Conservation (phyloP, 2,797 vertebrate genomes). For the Sardinella longiceps region DNA sequence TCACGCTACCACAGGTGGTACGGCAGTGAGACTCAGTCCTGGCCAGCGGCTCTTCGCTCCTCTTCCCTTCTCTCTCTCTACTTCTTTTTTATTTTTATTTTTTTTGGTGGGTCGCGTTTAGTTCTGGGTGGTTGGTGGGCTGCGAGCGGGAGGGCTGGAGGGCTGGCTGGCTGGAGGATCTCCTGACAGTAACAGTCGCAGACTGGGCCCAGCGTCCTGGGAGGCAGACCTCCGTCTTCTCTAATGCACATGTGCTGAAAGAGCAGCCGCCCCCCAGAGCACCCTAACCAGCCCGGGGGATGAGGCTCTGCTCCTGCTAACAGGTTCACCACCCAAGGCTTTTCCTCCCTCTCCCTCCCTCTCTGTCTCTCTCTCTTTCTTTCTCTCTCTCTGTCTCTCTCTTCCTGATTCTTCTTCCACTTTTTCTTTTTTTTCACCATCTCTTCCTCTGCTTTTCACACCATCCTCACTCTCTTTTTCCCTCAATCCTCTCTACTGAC, state of each 20-base stretch:
- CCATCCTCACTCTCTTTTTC: not conserved
- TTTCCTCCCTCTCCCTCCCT: not conserved
- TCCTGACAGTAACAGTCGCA: slow-evolving; percentile 39
- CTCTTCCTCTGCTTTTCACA: slow-evolving; percentile 12
- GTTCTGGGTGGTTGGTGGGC: slow-evolving; percentile 50
- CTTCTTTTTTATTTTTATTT: not conserved
- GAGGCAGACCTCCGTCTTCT: slow-evolving; percentile 30
- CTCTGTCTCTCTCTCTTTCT: not conserved
- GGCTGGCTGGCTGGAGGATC: slow-evolving; percentile 20
- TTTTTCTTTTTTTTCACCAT: slow-evolving; percentile 38
- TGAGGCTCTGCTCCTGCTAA: slow-evolving; percentile 54
- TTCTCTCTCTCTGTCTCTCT: slow-evolving; percentile 6
- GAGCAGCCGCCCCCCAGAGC: slow-evolving; percentile 54
- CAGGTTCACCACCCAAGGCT: slow-evolving; percentile 49
- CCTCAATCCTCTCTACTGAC: not conserved
- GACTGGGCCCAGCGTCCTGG: slow-evolving; percentile 41
- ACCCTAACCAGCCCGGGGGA: slow-evolving; percentile 51
- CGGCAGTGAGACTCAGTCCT: slow-evolving; percentile 33
- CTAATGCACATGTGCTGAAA: slow-evolving; percentile 71
- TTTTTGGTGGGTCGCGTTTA: slow-evolving; percentile 29
- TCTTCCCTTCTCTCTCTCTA: not conserved
- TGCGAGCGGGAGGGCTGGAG: too few species aligned
- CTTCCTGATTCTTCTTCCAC: slow-evolving; percentile 5
- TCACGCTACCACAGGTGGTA: slow-evolving; percentile 40
- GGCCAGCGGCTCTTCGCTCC: not conserved